Conservation (phyloP, 2,113 vertebrate species). For the Psilopsiagon aymara region DNA sequence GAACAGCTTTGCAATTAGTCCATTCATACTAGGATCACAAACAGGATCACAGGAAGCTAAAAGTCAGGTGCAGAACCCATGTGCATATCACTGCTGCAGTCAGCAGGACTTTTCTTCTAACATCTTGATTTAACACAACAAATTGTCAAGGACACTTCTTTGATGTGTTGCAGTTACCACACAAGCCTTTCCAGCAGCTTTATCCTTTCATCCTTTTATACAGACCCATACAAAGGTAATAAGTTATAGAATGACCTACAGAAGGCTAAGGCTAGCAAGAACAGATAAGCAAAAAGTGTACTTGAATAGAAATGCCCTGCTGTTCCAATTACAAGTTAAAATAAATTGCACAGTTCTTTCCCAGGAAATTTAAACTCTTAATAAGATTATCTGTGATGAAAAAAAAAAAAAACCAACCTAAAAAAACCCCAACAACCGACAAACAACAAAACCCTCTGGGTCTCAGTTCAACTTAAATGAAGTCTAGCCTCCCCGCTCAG, state of each 20-base stretch:
- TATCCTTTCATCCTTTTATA: neutral
- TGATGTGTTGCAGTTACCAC: neutral
- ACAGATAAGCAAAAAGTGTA: slow-evolving; percentile 28
- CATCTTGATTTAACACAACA: neutral
- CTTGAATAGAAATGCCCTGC: neutral
- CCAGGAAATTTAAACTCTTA: slow-evolving; percentile 40
- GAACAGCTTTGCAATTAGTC: neutral
- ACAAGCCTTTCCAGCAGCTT: neutral
- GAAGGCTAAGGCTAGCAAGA: neutral
- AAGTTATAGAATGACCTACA: neutral
- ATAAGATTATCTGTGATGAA: slow-evolving; percentile 18
- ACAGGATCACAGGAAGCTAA: neutral
- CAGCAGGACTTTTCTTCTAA: neutral
- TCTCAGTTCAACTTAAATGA: neutral
- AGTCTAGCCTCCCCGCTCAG: neutral
- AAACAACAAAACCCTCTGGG: neutral
- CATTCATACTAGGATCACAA: neutral
- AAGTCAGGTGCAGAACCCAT: slow-evolving; percentile 26
- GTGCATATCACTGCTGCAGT: neutral
- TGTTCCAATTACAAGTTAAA: slow-evolving; percentile 21
- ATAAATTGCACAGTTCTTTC: neutral
- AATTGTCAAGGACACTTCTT: neutral
- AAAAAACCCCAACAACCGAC: neutral
- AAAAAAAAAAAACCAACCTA: neutral
- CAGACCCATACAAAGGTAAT: neutral